Base-by-base conservation (phyloP, 2,888 invertebrate genomes). In the Troilus luridus region DNA sequence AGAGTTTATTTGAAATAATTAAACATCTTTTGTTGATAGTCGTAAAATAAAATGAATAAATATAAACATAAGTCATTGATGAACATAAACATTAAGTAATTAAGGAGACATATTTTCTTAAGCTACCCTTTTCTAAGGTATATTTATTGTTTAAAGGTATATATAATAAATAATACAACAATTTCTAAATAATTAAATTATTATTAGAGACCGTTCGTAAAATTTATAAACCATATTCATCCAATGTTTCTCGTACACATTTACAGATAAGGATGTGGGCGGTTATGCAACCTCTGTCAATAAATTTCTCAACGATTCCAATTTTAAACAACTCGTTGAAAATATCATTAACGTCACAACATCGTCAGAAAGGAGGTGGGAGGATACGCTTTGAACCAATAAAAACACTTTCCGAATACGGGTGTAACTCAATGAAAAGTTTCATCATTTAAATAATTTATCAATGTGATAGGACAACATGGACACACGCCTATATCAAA, bases 261-360 rank as follows among this genome's bases (percentile, higher is more conserved):
- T 9, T n/a, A n/a, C 10, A 64, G 64, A 64, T 64, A 64, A 64
- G n/a, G n/a, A n/a, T 64, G 64, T 0, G 64, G n/a, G 11, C n/a
- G 64, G 64, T 64, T 64, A 64, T 64, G 64, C 64, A 64, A 64
- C n/a, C 64, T 64, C n/a, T 64, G 64, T n/a, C 64, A 64, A 64
- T 64, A 64, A n/a, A 64, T 64, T 62, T n/a, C 10, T n/a, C 9
- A n/a, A 64, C 64, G n/a, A 64, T 10, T 64, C 64, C n/a, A 41
- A 64, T n/a, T 64, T 64, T n/a, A 64, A n/a, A 64, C 2, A 0
- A 64, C 64, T n/a, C 9, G 2, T n/a, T 64, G n/a, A n/a, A n/a
- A n/a, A 64, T 11, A n/a, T 64, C 3, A n/a, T 11, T 3, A 10
- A n/a, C 64, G 64, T n/a, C n/a, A 62, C 21, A 21, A 8, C 21